These are phyloP conservation scores for Portevinia maculata DNA, from an alignment of 2,888 invertebrate genomes.

Conservation along the genomic window DNA sequence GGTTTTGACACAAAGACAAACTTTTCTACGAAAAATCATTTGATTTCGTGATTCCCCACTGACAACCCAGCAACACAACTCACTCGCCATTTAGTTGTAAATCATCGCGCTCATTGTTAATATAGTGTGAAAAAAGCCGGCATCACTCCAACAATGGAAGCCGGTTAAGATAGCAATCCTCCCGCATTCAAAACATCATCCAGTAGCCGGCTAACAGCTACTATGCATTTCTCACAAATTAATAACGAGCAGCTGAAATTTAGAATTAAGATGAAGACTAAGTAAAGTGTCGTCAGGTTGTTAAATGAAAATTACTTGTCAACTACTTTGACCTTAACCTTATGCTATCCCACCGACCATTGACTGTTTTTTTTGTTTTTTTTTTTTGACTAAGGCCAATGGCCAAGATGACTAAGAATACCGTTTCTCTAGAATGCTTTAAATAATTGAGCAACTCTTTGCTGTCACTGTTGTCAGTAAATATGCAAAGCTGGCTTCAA, in stretches of 20 bases:
- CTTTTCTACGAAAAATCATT: neutral
- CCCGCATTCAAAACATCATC: slow-evolving; percentile 13
- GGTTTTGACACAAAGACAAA: too few relatives aligned
- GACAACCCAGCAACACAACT: neutral
- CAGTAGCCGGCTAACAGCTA: slow-evolving; percentile 21
- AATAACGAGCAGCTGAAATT: slow-evolving; percentile 4
- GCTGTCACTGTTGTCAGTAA: neutral
- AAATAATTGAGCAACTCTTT: slow-evolving; percentile 32
- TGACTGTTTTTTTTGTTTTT: slow-evolving; percentile 5
- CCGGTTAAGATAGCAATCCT: slow-evolving; percentile 45
- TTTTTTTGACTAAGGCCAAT: slow-evolving; percentile 3
- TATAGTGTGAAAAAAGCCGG: slow-evolving; percentile 5
- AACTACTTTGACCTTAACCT: slow-evolving; percentile 57
- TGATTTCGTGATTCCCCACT: neutral
- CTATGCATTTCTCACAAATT: slow-evolving; percentile 24
- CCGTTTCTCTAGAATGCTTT: slow-evolving; percentile 27
- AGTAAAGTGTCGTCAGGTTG: slow-evolving; percentile 31
- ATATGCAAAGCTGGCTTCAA: neutral
- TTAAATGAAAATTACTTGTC: slow-evolving; percentile 50
- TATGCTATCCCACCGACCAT: slow-evolving; percentile 12
- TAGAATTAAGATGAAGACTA: neutral
- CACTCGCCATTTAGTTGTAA: neutral
- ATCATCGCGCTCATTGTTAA: neutral
- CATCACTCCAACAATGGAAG: slow-evolving; percentile 33
- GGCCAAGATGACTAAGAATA: slow-evolving; percentile 18